Evolutionary conservation across 2,888 invertebrate species (phyloP), one percentile per base, ranked within the genome.

Genomic region (Chamaedrilus cognettii): DNA sequence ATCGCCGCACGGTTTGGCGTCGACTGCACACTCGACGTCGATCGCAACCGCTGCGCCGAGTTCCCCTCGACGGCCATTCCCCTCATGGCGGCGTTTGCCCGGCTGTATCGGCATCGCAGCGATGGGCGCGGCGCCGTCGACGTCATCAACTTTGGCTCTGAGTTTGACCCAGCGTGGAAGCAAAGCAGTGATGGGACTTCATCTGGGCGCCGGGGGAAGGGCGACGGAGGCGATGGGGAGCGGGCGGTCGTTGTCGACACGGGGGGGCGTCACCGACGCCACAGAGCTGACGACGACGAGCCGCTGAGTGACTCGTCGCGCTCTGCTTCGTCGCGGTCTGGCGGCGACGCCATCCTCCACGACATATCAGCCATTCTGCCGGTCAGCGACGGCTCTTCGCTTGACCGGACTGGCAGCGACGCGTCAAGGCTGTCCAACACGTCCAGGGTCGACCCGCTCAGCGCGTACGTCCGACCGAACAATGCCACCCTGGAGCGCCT

Each of bases 1-100:
- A 62, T 50, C 33, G 62, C 62, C n/a, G 31, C 49, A 31, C n/a
- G 30, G 19, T 62, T 62, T 30, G 51, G 62, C 49, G 28, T 62
- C 23, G 30, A 31, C n/a, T 62, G 62, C 32, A 50, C 49, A 32
- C 31, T 62, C 4, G 33, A 49, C 23, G 51, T 62, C n/a, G 62
- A 62, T 31, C 31, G n/a, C 1, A 30, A 62, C 32, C 26, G 5
- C 23, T 62, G 62, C 15, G 62, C 51, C 0, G 62, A 62, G 51
- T 62, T 62, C 32, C 62, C 62, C 2, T 11, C 31, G 0, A 32
- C 50, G 2, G 50, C 62, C 1, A 30, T 19, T 11, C 51, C 32
- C 15, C 15, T 52, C 7, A 52, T 52, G 7, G 26, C 15, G 15
- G 11, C 55, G 7, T 19, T 52, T 7, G 55, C 15, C 26, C 55